Base-by-base conservation (phyloP, 2,888 invertebrate species). In the Dexiosoma caninum region DNA sequence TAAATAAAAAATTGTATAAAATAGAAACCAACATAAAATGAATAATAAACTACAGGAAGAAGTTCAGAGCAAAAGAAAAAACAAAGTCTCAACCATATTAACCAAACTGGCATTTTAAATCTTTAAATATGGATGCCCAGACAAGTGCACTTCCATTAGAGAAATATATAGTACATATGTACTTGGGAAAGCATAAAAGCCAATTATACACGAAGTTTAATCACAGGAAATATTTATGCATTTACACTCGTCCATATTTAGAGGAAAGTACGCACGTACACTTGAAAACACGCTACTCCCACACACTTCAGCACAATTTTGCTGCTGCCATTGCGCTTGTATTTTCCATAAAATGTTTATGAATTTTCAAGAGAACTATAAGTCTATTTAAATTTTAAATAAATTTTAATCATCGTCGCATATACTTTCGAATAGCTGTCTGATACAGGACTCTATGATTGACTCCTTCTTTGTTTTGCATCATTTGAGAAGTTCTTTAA, bases 221-320 rank as follows among this genome's bases (percentile, higher is more conserved):
- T 46, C 35, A 60, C 51, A 51, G n/a, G 14, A 64, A 35, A 19
- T 40, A 19, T 60, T 59, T 27, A 40, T 27, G 37, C 46, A 71
- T 40, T 71, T 71, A 40, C 59, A 27, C 30, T 60, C 37, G 14
- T 16, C 14, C 27, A 21, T 10, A 37, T 66, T 10, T 14, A 66
- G 37, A 51, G 14, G 1, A 40, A 9, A 16, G 3, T 27, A 27
- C 3, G 27, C 10, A 19, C n/a, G 51, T 6, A 23, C 27, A 16
- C 14, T 27, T 19, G 37, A 2, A 23, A 27, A 35, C n/a, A 9
- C n/a, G 3, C 14, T 23, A 40, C 10, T 44, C 12, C 23, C 27
- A 42, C 30, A 6, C 19, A 3, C 6, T 23, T 8, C 30, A 30
- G n/a, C 12, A 21, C 51, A 27, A 4, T 1, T 12, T 1, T 42